Percentiles rank a stretch among this genome's conserved stretches.
phyloP scores from a whole-genome alignment of 2,113 vertebrate genomes.

The Chunga burmeisteri region DNA sequence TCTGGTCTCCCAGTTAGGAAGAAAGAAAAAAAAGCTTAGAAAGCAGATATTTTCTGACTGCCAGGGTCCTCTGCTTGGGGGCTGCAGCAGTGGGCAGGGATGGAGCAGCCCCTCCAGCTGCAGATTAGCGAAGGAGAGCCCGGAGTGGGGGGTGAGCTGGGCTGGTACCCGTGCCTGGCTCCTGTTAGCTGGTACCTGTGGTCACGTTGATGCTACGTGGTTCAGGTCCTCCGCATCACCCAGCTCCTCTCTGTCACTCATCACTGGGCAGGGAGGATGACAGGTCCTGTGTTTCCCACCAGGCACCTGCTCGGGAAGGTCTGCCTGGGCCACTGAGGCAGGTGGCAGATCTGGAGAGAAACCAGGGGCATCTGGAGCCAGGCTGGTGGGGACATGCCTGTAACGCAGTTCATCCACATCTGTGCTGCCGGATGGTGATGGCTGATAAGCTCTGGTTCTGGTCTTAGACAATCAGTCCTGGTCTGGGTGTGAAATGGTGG shows the following conservation, averaged over 20 bases:
- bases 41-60: not conserved
- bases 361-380: not conserved
- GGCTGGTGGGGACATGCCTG: not conserved
- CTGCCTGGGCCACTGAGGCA: not conserved
- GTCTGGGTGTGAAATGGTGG: not conserved
- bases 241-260: not conserved
- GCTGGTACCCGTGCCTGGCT: not conserved
- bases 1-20: not conserved
- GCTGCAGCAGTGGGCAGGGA: not conserved
- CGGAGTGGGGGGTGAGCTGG: rapidly evolving
- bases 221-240: not conserved
- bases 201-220: rapidly evolving
- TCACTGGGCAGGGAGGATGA: not conserved
- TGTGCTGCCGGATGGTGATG: rapidly evolving
- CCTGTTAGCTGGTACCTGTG: rapidly evolving
- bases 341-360: not conserved
- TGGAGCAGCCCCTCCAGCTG: not conserved
- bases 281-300: not conserved
- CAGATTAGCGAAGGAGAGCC: not conserved
- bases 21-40: not conserved
- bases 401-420: not conserved
- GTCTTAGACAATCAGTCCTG: not conserved
- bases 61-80: not conserved
- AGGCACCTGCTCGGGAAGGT: not conserved
- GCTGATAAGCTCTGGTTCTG: not conserved